Percentiles rank a stretch among this genome's conserved stretches.
Evolutionary conservation across 2,888 invertebrate species (phyloP).

Genomic region (Macaria liturata): DNA sequence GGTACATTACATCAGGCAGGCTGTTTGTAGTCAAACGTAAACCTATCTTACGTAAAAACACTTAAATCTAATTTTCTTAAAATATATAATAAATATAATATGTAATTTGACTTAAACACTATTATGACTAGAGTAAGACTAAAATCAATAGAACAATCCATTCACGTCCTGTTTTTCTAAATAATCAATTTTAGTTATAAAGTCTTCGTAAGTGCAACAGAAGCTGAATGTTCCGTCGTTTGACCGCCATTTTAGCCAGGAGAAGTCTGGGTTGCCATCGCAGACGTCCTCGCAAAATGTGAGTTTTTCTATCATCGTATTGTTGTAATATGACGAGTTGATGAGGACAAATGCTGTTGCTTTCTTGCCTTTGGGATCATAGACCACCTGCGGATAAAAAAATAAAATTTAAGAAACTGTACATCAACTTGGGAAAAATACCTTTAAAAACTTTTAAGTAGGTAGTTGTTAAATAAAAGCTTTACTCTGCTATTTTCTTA

Average conservation of each 20-base stretch:
- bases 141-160: slow-evolving; percentile 28
- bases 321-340: slow-evolving; percentile 64
- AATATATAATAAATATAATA: no score
- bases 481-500: no score
- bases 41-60: no score
- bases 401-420: background rate
- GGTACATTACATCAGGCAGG: no score
- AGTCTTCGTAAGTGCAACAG: slow-evolving; percentile 64
- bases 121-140: no score
- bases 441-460: no score
- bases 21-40: no score
- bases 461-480: no score
- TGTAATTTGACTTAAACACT: no score
- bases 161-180: slow-evolving; percentile 38
- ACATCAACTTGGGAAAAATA: no score
- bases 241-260: slow-evolving; percentile 66
- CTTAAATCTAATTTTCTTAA: no score
- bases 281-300: slow-evolving; percentile 65
- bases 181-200: slow-evolving; percentile 40
- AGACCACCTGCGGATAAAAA: slow-evolving; percentile 55
- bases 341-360: slow-evolving; percentile 65
- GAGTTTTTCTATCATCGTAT: slow-evolving; percentile 39
- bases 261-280: slow-evolving; percentile 42
- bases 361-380: slow-evolving; percentile 48
- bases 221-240: slow-evolving; percentile 69